Conservation (phyloP, 2,888 invertebrate genomes). For the Drosophila merina region DNA sequence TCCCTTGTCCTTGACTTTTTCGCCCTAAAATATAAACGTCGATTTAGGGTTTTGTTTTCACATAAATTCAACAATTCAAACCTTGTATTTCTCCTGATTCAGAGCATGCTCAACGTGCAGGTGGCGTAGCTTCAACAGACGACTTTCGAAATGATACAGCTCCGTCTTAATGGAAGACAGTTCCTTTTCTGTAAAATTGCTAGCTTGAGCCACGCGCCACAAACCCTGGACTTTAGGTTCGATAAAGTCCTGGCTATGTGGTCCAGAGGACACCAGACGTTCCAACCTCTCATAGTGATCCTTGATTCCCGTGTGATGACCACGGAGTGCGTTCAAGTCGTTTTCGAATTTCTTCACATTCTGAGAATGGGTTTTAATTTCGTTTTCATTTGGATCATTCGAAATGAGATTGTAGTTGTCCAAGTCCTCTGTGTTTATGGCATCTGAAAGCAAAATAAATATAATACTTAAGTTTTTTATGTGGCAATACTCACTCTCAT, state of each 20-base stretch:
- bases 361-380: constrained; percentile 84
- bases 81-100: constrained; percentile 88
- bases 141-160: constrained; percentile 90
- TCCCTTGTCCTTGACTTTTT: constrained; percentile 87
- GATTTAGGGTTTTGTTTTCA: background rate
- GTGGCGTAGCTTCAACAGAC: constrained; percentile 92
- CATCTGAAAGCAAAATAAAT: constrained; percentile 85
- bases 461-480: background rate
- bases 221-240: constrained; percentile 95
- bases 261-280: constrained; percentile 89
- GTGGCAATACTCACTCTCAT: constrained; percentile 86
- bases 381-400: constrained; percentile 85
- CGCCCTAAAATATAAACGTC: constrained; percentile 82
- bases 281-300: constrained; percentile 92
- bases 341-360: constrained; percentile 85
- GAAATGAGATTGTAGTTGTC: constrained; percentile 89
- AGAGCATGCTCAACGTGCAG: constrained; percentile 92
- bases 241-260: constrained; percentile 93
- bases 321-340: constrained; percentile 89
- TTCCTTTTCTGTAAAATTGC: constrained; percentile 92
- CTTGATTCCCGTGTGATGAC: constrained; percentile 90
- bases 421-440: constrained; percentile 89
- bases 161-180: constrained; percentile 94
- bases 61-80: constrained; percentile 61
- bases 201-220: constrained; percentile 92